A percentile compares a stretch with the other conserved stretches of the same genome.
These are phyloP conservation scores for Phacellophora camtschatica DNA, from an alignment of 30 jellyfish, hydroid and myxozoan genomes.

Conservation along the genomic window DNA sequence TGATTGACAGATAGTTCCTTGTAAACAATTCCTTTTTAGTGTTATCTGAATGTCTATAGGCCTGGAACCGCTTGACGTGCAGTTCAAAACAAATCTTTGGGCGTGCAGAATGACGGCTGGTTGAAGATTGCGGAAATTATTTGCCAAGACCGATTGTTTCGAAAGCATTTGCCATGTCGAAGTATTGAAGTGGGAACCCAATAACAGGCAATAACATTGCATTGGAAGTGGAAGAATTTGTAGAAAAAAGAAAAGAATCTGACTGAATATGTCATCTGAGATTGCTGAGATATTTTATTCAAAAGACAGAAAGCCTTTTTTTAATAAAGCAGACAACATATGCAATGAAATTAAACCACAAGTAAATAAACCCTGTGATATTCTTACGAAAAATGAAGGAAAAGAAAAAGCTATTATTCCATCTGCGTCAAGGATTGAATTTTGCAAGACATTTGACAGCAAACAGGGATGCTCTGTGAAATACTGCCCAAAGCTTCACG, in stretches of 20 bases:
- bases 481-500: constrained; percentile 76
- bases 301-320: not conserved
- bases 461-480: constrained; percentile 71
- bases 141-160: too few relatives aligned
- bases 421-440: constrained; percentile 74
- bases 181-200: too few relatives aligned
- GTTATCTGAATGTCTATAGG: not conserved
- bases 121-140: too few relatives aligned
- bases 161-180: too few relatives aligned
- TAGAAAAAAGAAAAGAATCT: too few relatives aligned
- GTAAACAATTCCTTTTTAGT: not conserved
- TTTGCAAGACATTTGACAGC: constrained; percentile 88
- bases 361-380: constrained; percentile 26
- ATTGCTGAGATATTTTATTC: too few relatives aligned
- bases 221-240: too few relatives aligned
- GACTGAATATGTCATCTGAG: too few relatives aligned
- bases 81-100: not conserved
- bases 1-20: constrained; percentile 63
- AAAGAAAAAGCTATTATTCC: too few relatives aligned
- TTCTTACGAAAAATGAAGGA: constrained; percentile 22
- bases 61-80: not conserved
- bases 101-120: too few relatives aligned
- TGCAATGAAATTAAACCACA: constrained; percentile 31
- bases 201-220: too few relatives aligned
- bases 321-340: not conserved